phyloP scores from a whole-genome alignment of 2,888 invertebrate species.

The Artemia sinica region DNA sequence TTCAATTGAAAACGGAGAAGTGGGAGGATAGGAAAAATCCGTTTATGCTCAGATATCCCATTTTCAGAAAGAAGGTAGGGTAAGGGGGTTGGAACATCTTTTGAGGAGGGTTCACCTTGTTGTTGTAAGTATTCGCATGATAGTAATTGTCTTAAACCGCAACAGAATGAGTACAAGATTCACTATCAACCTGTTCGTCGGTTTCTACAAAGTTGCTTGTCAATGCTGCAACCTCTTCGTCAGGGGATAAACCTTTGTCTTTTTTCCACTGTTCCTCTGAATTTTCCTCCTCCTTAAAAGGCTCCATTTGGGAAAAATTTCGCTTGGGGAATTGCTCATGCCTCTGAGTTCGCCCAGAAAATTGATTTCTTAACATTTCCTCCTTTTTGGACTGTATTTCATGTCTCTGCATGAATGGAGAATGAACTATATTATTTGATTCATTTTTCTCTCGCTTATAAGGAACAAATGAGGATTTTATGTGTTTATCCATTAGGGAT shows the following conservation, averaged over 20 bases:
- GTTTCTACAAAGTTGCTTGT: conserved; percentile 21
- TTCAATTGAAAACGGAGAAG: too few species aligned
- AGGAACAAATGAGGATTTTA: conserved; percentile 7
- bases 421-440: background rate
- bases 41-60: too few species aligned
- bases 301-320: conserved; percentile 2
- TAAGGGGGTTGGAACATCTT: too few species aligned
- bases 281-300: conserved; percentile 1
- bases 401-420: background rate
- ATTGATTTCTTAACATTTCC: background rate
- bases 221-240: conserved; percentile 21
- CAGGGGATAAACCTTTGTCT: conserved; percentile 18
- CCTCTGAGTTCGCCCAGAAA: background rate
- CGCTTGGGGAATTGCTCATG: conserved; percentile 6
- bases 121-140: too few species aligned
- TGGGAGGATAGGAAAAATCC: too few species aligned
- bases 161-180: conserved; percentile 6
- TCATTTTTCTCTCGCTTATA: conserved; percentile 7
- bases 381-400: background rate
- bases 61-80: too few species aligned
- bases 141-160: background rate
- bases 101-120: too few species aligned
- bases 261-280: conserved; percentile 8
- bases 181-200: background rate
- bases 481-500: conserved; percentile 5